Evolutionary conservation across 2,888 invertebrate species (phyloP), one percentile per base, ranked within the genome.

Genomic region (Drosophila ezoana): DNA sequence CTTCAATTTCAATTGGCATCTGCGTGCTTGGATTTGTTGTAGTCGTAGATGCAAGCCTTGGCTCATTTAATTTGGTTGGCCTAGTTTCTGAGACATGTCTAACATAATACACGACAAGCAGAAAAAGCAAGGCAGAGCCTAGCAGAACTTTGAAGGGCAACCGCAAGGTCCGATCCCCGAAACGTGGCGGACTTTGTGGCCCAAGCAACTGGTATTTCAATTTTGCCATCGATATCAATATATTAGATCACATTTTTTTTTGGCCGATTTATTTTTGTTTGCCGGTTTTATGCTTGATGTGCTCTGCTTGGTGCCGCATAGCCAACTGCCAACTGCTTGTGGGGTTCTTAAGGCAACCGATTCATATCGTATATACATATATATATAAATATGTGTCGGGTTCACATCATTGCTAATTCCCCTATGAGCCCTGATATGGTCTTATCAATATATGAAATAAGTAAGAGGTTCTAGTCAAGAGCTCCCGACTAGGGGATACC

Each of bases 241-340:
- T 43, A 18, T 16, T 10, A 18, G 28, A 38, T 18, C 13, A 38
- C 33, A 23, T n/a, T 11, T 47, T 16, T 8, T 9, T 9, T 23
- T 1, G 5, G 5, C 20, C 20, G 20, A 20, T 20, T 20, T 4
- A 4, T 20, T 4, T 20, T 20, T 18, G 8, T 3, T 13, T 6
- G 5, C 4, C 23, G 10, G 32, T 44, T 14, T 13, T 32, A 3
- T 32, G 18, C 14, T 10, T 40, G 53, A 6, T 49, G 23, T 33
- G 54, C 14, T 52, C 52, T 18, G 16, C 9, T 4, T 41, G 28
- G 11, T 20, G 70, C 14, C 38, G 11, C 40, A 41, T 56, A 35
- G 37, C 37, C 67, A 57, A 67, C 72, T 65, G 56, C 8, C 38
- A 40, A 59, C 64, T 48, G 33, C 41, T 58, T 58, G 40, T 43